Percentiles rank a stretch among this genome's conserved stretches.
phyloP scores from a whole-genome alignment of 1,140 invertebrate genomes.

The Oryctes rhinoceros region DNA sequence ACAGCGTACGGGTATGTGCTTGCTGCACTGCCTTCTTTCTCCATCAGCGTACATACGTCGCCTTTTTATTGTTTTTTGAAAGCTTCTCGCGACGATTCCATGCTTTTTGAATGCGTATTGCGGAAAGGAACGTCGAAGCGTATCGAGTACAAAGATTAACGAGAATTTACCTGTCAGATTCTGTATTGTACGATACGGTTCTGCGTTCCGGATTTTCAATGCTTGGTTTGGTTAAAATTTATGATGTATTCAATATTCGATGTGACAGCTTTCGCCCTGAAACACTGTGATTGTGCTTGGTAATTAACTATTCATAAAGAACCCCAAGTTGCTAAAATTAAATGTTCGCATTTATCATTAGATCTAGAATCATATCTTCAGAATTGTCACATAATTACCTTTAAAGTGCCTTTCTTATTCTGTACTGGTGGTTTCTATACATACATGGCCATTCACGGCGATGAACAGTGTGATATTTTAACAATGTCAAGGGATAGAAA shows the following conservation, averaged over 20 bases:
- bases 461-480: too few species aligned
- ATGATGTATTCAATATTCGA: background rate
- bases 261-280: too few species aligned
- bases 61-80: background rate
- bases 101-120: background rate
- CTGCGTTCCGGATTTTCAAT: background rate
- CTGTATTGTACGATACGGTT: background rate
- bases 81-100: background rate
- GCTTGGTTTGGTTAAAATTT: background rate
- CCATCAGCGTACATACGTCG: background rate
- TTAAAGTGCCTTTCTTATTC: too few species aligned
- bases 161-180: background rate
- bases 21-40: background rate
- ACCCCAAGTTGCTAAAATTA: too few species aligned
- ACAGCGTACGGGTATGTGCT: slow-evolving; percentile 10
- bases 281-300: too few species aligned
- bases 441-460: too few species aligned
- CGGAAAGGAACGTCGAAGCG: background rate
- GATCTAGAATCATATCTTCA: too few species aligned
- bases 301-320: too few species aligned
- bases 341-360: too few species aligned
- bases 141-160: slow-evolving; percentile 10
- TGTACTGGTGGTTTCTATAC: too few species aligned
- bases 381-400: too few species aligned
- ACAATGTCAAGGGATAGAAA: too few species aligned